Evolutionary conservation across 53 echinoderm and acorn worm genomes (phyloP), one percentile per base, ranked within the genome.

Genomic region (Hippasteria phrygiana): DNA sequence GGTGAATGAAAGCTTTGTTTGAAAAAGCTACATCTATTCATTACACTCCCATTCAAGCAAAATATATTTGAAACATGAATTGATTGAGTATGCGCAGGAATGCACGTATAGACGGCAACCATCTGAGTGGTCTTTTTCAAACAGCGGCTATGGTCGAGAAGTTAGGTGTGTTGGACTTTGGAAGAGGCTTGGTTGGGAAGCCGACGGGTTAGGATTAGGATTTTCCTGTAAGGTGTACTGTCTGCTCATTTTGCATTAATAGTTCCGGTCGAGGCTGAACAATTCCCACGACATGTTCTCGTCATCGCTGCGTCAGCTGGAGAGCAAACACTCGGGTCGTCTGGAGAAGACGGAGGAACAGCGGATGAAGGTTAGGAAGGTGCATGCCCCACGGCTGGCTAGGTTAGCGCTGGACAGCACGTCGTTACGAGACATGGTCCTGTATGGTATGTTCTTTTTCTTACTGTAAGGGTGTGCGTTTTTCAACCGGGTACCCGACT

Each of bases 211-310:
- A n/a, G 59, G 20, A 4, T 59, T 59, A 66, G n/a, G n/a, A n/a
- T n/a, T n/a, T n/a, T n/a, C n/a, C n/a, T n/a, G n/a, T n/a, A n/a
- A 71, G 3, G 4, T 14, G 71, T 71, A 35, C 71, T 71, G 29
- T 71, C 4, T 32, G 10, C 40, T 5, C 36, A 5, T 1, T 43
- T 48, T 34, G 35, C 64, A 32, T n/a, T 35, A 63, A 24, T 46
- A 98, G 98, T 98, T 98, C 51, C 92, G 93, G 55, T 74, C 90
- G 33, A 55, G 98, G 55, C 93, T 98, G 32, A 89, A 95, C 82
- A 94, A 92, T 38, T 98, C 98, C n/a, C 98, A 98, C 43, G 98
- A 98, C 74, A 94, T 94, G 36, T 98, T 98, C 88, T 92, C 93
- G 20, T 75, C 95, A 20, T 98, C 98, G 3, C 87, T 98, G 38